Conservation (phyloP, 64 coral and sea anemone species). For the Astreopora myriophthalma region DNA sequence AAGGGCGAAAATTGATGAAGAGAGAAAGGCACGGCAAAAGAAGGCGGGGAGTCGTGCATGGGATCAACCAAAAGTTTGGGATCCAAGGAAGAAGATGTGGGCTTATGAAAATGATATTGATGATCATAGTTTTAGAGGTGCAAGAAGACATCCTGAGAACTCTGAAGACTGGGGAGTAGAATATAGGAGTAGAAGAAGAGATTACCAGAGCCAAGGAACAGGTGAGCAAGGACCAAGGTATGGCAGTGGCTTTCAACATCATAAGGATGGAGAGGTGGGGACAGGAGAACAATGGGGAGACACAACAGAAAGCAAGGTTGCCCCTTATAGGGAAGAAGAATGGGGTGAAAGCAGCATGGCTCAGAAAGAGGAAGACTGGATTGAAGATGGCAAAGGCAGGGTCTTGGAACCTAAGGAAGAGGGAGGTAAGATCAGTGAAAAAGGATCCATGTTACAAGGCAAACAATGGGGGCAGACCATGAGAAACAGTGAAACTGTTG, state of each 20-base stretch:
- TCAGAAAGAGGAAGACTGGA: background rate
- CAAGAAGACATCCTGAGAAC: background rate
- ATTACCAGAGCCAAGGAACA: background rate
- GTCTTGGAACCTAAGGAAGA: background rate
- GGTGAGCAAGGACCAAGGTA: background rate
- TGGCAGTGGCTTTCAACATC: background rate
- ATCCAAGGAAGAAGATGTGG: constrained; percentile 2
- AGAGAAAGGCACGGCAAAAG: constrained; percentile 73
- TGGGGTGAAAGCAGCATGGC: background rate
- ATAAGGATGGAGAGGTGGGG: background rate
- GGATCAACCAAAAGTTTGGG: constrained; percentile 72
- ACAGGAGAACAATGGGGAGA: background rate
- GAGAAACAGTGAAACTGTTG: background rate
- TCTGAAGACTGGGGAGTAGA: constrained; percentile 39
- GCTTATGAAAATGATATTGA: background rate
- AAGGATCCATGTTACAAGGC: background rate
- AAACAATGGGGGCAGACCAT: background rate
- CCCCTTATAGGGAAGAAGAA: background rate
- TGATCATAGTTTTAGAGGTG: background rate
- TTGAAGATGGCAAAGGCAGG: background rate
- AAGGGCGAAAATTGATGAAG: constrained; percentile 72
- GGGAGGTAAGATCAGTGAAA: background rate
- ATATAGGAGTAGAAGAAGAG: background rate
- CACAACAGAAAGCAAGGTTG: background rate
- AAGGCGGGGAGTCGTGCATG: constrained; percentile 75